Evolutionary conservation across 2,888 invertebrate genomes (phyloP).

Genomic region (Drosophila monieri): DNA sequence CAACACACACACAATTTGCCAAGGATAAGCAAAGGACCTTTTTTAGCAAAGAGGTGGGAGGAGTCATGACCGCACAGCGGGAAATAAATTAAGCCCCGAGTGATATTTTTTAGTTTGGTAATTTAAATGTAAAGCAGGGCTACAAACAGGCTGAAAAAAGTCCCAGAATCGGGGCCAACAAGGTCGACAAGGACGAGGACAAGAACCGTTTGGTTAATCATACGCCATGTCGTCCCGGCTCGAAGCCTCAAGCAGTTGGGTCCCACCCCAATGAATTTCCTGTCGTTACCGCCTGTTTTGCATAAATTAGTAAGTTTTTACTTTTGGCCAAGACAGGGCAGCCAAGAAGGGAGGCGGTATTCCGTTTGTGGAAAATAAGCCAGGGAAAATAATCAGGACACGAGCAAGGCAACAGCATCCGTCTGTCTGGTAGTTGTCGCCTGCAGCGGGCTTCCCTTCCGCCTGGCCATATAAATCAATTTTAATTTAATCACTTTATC

Average conservation of each 20-base stretch:
- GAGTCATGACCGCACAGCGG: conserved; percentile 19
- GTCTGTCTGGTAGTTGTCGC: conserved; percentile 37
- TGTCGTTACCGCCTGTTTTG: conserved; percentile 56
- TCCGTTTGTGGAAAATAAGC: conserved; percentile 2
- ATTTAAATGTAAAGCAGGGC: conserved; percentile 67
- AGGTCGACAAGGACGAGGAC: conserved; percentile 37
- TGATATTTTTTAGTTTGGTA: conserved; percentile 63
- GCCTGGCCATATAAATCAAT: conserved; percentile 74
- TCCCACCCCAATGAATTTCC: conserved; percentile 1
- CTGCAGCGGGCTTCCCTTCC: conserved; percentile 31
- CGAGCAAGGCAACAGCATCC: conserved; percentile 24
- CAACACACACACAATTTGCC: conserved; percentile 18
- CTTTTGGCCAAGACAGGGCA: conserved; percentile 11
- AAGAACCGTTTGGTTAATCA: conserved; percentile 71
- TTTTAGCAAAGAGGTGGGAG: conserved; percentile 35
- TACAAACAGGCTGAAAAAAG: conserved; percentile 30
- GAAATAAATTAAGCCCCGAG: conserved; percentile 47
- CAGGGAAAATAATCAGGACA: conserved; percentile 40
- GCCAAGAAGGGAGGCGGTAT: not conserved
- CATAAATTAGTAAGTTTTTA: conserved; percentile 75
- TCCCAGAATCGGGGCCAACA: conserved; percentile 4
- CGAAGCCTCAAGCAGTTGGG: conserved; percentile 23
- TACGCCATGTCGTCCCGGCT: conserved; percentile 60
- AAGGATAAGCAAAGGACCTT: conserved; percentile 48
- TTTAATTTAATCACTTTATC: conserved; percentile 80